These are phyloP conservation scores for Cottus gobio DNA, from an alignment of 2,113 vertebrate genomes.

Conservation along the genomic window DNA sequence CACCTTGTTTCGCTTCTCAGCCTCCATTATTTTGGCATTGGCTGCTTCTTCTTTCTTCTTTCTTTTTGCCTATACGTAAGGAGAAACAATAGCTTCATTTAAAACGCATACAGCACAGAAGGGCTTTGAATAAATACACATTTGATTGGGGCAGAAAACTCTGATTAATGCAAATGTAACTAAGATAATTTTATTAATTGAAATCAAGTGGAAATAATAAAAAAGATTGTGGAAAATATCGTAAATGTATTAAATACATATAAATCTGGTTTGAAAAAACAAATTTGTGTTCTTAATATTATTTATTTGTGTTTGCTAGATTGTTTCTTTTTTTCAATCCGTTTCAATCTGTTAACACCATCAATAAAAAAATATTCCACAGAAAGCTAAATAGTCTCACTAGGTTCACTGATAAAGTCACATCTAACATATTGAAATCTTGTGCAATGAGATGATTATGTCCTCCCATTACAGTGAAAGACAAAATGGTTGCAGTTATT, in stretches of 20 bases:
- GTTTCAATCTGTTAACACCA: not conserved
- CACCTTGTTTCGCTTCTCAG: constrained; percentile 96
- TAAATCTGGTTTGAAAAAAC: not conserved
- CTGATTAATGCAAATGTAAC: not conserved
- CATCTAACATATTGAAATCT: constrained; percentile 42
- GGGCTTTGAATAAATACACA: not conserved
- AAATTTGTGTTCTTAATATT: not conserved
- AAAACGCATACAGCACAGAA: constrained; percentile 70
- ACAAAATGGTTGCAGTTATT: constrained; percentile 66
- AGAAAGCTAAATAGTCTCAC: constrained; percentile 14
- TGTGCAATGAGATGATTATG: constrained; percentile 60
- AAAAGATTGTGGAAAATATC: not conserved
- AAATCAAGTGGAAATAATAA: constrained; percentile 7
- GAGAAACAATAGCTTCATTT: constrained; percentile 77
- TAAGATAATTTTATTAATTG: not conserved
- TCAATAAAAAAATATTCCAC: constrained; percentile 6
- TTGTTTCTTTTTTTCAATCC: not conserved
- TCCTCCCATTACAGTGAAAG: constrained; percentile 62
- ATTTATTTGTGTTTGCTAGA: not conserved
- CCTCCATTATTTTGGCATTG: constrained; percentile 96
- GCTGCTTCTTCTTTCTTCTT: constrained; percentile 96
- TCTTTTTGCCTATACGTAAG: constrained; percentile 93
- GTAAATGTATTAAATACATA: not conserved
- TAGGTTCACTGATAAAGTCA: constrained; percentile 40
- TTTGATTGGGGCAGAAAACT: not conserved